These are phyloP conservation scores for Leptestheria dahalacensis DNA, from an alignment of 1,140 invertebrate species.

Conservation along the genomic window DNA sequence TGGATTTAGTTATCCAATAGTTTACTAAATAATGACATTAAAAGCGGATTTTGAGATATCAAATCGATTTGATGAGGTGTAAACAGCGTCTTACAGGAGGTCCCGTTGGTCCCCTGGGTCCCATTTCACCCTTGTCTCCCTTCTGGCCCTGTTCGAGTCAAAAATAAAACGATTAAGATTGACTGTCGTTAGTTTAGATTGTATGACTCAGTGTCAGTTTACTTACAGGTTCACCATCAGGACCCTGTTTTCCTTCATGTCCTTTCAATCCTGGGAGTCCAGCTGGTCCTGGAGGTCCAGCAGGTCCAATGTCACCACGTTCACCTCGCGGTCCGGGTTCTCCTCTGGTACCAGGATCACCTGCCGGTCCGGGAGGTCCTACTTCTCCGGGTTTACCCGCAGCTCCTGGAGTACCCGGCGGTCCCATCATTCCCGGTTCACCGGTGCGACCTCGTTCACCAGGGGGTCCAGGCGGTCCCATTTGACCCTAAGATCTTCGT, in stretches of 20 bases:
- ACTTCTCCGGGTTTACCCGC: conserved; percentile 9
- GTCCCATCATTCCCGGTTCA: conserved; percentile 17
- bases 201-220: neutral
- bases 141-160: conserved; percentile 18
- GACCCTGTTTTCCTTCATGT: conserved; percentile 15
- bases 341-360: conserved; percentile 4
- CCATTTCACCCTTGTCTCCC: conserved; percentile 25
- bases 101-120: conserved; percentile 26
- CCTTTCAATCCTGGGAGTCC: conserved; percentile 15
- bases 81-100: conserved; percentile 18
- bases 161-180: neutral
- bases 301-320: conserved; percentile 21
- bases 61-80: neutral
- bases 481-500: neutral
- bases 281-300: conserved; percentile 15
- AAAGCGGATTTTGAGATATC: neutral
- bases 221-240: conserved; percentile 16
- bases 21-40: too few relatives aligned
- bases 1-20: too few relatives aligned
- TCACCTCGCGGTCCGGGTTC: conserved; percentile 22
- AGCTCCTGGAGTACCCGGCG: neutral
- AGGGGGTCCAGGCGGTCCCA: conserved; percentile 29
- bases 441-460: conserved; percentile 24
- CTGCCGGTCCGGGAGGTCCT: conserved; percentile 13
- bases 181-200: neutral